phyloP scores from a whole-genome alignment of 2,113 vertebrate species.

The Alligator sinensis region DNA sequence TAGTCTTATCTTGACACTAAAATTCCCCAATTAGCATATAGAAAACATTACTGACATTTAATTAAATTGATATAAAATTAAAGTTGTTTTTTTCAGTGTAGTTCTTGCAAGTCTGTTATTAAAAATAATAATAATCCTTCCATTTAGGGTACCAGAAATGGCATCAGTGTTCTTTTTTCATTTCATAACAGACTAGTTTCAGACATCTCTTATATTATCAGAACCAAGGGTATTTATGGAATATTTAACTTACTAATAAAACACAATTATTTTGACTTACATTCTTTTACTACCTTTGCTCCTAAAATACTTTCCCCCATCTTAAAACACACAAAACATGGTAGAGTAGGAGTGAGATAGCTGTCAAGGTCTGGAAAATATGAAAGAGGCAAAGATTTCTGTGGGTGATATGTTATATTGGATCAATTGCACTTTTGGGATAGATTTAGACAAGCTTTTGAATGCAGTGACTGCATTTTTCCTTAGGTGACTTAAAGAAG shows the following conservation, averaged over 20 bases:
- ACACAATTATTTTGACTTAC: not conserved
- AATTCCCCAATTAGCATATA: not conserved
- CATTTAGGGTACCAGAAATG: constrained; percentile 48
- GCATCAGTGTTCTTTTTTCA: constrained; percentile 30
- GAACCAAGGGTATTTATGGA: constrained; percentile 27
- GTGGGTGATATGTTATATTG: too few relatives aligned
- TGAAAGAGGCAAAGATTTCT: too few relatives aligned
- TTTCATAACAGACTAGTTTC: constrained; percentile 1
- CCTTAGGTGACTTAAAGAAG: too few relatives aligned
- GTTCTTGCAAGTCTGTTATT: constrained; percentile 2
- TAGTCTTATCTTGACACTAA: not conserved
- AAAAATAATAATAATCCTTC: constrained; percentile 13
- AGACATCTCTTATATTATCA: constrained; percentile 7
- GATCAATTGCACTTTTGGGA: too few relatives aligned
- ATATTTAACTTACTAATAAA: not conserved
- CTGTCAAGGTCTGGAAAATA: too few relatives aligned
- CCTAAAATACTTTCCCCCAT: not conserved
- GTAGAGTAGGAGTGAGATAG: too few relatives aligned
- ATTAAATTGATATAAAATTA: constrained; percentile 11
- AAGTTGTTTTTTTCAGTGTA: constrained; percentile 1
- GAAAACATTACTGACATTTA: not conserved
- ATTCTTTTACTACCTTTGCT: not conserved
- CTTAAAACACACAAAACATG: not conserved
- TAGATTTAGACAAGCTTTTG: too few relatives aligned
- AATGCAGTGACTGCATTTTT: too few relatives aligned